Evolutionary conservation across 2,888 invertebrate species (phyloP), one percentile per base, ranked within the genome.

Genomic region (Polydesmus complanatus): DNA sequence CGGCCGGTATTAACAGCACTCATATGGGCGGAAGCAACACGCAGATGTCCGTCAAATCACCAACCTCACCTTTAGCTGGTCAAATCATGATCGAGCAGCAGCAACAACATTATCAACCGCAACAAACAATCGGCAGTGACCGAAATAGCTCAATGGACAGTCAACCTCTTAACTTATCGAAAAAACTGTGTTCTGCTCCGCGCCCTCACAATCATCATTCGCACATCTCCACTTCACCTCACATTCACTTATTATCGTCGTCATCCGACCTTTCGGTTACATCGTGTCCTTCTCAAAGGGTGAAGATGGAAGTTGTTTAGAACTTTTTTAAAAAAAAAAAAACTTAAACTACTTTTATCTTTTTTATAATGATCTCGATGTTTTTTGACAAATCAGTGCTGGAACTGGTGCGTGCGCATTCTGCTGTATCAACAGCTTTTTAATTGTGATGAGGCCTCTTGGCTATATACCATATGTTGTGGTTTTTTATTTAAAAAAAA

Each of bases 151-250:
- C 11, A 22, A 25, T 14, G 19, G 66, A 69, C 48, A 63, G 67
- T 68, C 86, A 87, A 73, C 92, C 92, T 60, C 78, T 92, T 67
- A 92, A 92, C 79, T 80, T 92, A 70, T 91, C 90, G 74, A 91
- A 90, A 75, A 86, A 86, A 73, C 84, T 85, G 66, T 85, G 85
- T 68, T 82, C 84, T 67, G 84, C 85, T 19, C 58, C 55, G 25
- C 37, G 56, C 26, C 52, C n/a, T n/a, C n/a, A n/a, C n/a, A n/a
- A n/a, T n/a, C n/a, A n/a, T n/a, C n/a, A n/a, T n/a, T n/a, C n/a
- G n/a, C n/a, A n/a, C n/a, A n/a, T n/a, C n/a, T n/a, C n/a, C n/a
- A n/a, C n/a, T n/a, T n/a, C n/a, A n/a, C n/a, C n/a, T n/a, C n/a
- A n/a, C n/a, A n/a, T n/a, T n/a, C n/a, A n/a, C n/a, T n/a, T n/a